A percentile compares a stretch with the other conserved stretches of the same genome.
These are phyloP conservation scores for Apodemia mormo DNA, from an alignment of 2,888 invertebrate species.

Conservation along the genomic window DNA sequence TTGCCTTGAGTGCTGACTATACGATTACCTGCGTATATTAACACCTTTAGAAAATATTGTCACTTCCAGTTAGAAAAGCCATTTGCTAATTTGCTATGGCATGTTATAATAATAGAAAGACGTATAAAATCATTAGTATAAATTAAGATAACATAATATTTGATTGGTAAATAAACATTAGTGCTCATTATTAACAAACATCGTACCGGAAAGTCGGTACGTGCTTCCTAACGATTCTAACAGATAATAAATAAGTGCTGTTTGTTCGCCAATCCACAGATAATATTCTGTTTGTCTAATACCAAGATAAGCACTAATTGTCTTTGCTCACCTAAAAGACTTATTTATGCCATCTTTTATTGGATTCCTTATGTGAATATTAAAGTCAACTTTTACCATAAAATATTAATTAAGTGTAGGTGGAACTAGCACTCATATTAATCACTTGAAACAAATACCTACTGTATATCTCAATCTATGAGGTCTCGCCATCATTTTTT, in stretches of 20 bases:
- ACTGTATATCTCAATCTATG: too few relatives aligned
- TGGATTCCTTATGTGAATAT: too few relatives aligned
- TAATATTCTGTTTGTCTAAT: slow-evolving; percentile 25
- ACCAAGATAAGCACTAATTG: slow-evolving; percentile 21
- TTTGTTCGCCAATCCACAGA: slow-evolving; percentile 25
- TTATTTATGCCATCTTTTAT: background rate
- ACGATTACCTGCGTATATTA: too few relatives aligned
- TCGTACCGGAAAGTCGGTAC: slow-evolving; percentile 29
- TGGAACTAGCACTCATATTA: too few relatives aligned
- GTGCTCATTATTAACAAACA: slow-evolving; percentile 23
- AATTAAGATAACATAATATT: background rate
- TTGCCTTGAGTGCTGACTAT: too few relatives aligned
- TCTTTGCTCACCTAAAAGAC: slow-evolving; percentile 20
- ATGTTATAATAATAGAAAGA: background rate
- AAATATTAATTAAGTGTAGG: too few relatives aligned
- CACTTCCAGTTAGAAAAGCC: too few relatives aligned
- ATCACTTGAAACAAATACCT: too few relatives aligned
- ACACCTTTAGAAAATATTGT: too few relatives aligned
- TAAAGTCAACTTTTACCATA: too few relatives aligned
- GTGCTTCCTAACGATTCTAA: slow-evolving; percentile 21
- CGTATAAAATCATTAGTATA: background rate
- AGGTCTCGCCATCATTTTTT: too few relatives aligned
- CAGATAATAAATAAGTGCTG: slow-evolving; percentile 28
- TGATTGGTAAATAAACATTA: slow-evolving; percentile 21
- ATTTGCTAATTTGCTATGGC: background rate